Base-by-base conservation (phyloP, 2,888 invertebrate genomes). In the Tipula lateralis region DNA sequence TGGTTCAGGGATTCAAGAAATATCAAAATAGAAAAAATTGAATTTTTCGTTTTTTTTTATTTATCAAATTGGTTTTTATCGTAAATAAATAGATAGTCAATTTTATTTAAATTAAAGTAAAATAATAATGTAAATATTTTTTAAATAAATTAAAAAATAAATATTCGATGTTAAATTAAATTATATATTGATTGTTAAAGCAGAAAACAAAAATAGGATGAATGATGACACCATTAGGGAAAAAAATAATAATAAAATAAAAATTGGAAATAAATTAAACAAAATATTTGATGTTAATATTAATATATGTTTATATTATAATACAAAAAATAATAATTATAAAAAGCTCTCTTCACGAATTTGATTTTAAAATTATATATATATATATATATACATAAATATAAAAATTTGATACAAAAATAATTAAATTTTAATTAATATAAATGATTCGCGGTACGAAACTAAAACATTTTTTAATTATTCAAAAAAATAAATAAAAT, bases 321-420 rank as follows among this genome's bases (percentile, higher is more conserved):
- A 66, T n/a, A n/a, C 2, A 66, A 66, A 66, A 66, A 24, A 13
- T 66, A 50, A 50, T 50, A 24, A 24, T 66, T 66, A 66, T 66
- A 66, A 24, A 24, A 82, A 82, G 32, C 82, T 82, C 82, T 82
- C 82, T 82, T 82, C 82, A 82, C 82, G 82, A 82, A 82, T 82
- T 82, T 82, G 82, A 82, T 82, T 82, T 82, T 30, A 29, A 82
- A 66, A 30, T 32, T 30, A 82, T 30, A 82, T 82, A 24, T 82
- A 29, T 29, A 81, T 29, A 19, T 81, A 0, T 2, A 36, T 36
- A 36, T 36, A 6, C 32, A 32, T 80, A 80, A 80, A 29, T 29
- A 81, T 82, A 82, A 82, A 30, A 82, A 82, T 30, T 82, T 30
- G 32, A 82, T 30, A 30, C 82, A 82, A 82, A 82, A 82, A 80